A percentile compares a stretch with the other conserved stretches of the same genome.
Evolutionary conservation across 2,888 invertebrate genomes (phyloP).

Genomic region (Agrochola macilenta): DNA sequence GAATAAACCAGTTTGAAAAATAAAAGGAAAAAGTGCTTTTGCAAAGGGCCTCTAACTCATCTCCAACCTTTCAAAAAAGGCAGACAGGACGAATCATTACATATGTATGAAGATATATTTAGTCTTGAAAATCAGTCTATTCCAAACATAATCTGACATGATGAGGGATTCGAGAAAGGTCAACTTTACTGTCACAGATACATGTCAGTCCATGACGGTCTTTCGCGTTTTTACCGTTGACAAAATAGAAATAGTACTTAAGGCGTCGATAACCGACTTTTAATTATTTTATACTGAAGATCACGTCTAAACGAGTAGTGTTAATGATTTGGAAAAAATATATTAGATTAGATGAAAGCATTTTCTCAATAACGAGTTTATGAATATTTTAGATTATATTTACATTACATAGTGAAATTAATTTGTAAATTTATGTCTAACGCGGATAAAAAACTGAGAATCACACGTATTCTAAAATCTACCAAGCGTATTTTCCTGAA

Average conservation of each 20-base stretch:
- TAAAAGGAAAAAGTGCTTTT: not conserved
- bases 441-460: too few relatives aligned
- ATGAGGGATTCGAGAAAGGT: slow-evolving; percentile 39
- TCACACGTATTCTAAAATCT: too few relatives aligned
- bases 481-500: too few relatives aligned
- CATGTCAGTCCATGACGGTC: slow-evolving; percentile 28
- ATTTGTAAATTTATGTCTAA: too few relatives aligned
- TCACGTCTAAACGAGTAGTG: too few relatives aligned
- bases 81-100: slow-evolving; percentile 11
- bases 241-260: not conserved
- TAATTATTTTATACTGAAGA: too few relatives aligned
- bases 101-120: slow-evolving; percentile 36
- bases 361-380: too few relatives aligned
- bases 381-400: too few relatives aligned
- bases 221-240: not conserved
- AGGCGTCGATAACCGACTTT: too few relatives aligned
- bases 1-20: not conserved
- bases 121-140: slow-evolving; percentile 20
- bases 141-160: slow-evolving; percentile 32
- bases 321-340: too few relatives aligned
- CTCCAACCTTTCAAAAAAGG: not conserved
- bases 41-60: not conserved
- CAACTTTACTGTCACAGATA: slow-evolving; percentile 26
- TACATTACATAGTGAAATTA: too few relatives aligned
- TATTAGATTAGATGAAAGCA: too few relatives aligned